Evolutionary conservation across 2,797 vertebrate species (phyloP).

Genomic region (Platalea minor): DNA sequence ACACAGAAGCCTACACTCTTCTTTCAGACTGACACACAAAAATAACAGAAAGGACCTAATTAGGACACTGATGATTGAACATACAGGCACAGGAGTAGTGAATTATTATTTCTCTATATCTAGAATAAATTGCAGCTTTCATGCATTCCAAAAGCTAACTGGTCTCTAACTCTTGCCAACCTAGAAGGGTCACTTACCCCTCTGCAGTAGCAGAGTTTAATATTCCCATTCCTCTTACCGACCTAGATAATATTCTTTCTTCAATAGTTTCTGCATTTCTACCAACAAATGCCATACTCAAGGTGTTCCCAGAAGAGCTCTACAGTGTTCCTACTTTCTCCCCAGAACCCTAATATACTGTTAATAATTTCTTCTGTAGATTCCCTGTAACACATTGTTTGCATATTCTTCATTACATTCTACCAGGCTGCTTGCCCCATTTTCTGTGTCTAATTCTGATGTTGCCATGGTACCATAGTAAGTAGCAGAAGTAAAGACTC

Average conservation of each 20-base stretch:
- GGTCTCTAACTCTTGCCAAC: background rate
- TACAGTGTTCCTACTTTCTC: background rate
- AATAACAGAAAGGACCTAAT: background rate
- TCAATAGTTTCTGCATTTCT: background rate
- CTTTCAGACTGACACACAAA: background rate
- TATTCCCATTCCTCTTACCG: background rate
- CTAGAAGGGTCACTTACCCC: background rate
- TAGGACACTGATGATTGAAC: background rate
- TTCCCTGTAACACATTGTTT: background rate
- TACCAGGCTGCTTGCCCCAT: constrained; percentile 10
- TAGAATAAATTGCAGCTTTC: background rate
- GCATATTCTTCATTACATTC: background rate
- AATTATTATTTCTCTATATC: background rate
- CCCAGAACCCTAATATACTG: background rate
- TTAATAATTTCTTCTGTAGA: background rate
- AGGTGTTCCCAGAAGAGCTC: background rate
- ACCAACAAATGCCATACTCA: background rate
- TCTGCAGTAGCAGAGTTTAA: background rate
- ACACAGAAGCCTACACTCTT: background rate
- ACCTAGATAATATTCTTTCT: background rate
- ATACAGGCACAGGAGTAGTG: background rate
- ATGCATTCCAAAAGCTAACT: background rate
- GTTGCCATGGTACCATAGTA: constrained; percentile 55
- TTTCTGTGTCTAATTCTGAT: constrained; percentile 39
- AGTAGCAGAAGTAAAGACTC: background rate